These are phyloP conservation scores for Porites rus DNA, from an alignment of 92 coral and sea anemone genomes.

Conservation along the genomic window DNA sequence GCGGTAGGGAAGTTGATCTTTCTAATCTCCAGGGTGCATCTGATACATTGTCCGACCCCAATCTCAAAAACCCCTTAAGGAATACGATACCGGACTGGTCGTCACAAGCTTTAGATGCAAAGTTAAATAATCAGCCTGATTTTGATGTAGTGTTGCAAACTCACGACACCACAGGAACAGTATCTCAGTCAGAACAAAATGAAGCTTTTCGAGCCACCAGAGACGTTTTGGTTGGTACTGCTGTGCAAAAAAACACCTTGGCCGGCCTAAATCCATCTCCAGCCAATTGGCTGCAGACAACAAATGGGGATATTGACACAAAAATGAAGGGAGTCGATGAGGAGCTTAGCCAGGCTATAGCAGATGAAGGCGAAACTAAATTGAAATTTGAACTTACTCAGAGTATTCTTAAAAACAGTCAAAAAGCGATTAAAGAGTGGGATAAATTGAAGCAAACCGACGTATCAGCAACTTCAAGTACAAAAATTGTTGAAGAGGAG, in stretches of 20 bases:
- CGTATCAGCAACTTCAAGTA: neutral
- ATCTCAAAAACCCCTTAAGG: neutral
- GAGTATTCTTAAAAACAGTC: constrained; percentile 8
- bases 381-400: constrained; percentile 47
- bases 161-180: neutral
- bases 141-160: neutral
- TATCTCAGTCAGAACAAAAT: neutral
- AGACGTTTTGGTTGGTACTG: constrained; percentile 38
- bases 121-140: constrained; percentile 28
- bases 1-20: neutral
- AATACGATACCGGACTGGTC: neutral
- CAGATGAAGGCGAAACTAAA: constrained; percentile 2
- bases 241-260: constrained; percentile 11
- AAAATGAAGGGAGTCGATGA: neutral
- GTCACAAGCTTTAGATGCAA: constrained; percentile 8
- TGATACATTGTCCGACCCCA: constrained; percentile 3
- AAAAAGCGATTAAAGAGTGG: constrained; percentile 28
- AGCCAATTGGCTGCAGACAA: constrained; percentile 21
- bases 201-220: constrained; percentile 37
- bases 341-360: neutral
- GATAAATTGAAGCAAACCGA: neutral
- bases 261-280: neutral
- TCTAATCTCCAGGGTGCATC: constrained; percentile 6
- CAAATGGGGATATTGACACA: constrained; percentile 1
- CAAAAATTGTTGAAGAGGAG: neutral